A percentile compares a stretch with the other conserved stretches of the same genome.
These are phyloP conservation scores for Balearica regulorum DNA, from an alignment of 2,797 vertebrate species.

Conservation along the genomic window DNA sequence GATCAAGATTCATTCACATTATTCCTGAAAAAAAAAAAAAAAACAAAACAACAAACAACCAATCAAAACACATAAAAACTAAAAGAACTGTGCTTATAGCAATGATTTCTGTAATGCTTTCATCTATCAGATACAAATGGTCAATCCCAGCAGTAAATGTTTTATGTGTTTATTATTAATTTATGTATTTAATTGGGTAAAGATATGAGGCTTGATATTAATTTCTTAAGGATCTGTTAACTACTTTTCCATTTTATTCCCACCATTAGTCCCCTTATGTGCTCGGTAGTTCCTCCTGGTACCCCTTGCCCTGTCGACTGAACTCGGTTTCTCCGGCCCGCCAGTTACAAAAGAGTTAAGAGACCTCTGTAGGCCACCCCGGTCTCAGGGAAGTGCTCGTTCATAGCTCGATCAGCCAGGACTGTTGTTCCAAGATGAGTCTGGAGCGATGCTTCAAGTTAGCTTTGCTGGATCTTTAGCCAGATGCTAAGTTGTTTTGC, in stretches of 20 bases:
- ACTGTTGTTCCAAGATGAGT: not conserved
- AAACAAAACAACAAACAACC: no score
- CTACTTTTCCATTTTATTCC: not conserved
- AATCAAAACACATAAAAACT: not conserved
- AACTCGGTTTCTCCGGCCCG: not conserved
- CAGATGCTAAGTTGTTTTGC: not conserved
- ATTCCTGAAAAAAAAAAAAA: not conserved
- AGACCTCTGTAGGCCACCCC: not conserved
- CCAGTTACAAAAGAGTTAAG: not conserved
- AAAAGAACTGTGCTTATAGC: not conserved
- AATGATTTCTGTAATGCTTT: not conserved
- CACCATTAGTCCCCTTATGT: accelerated
- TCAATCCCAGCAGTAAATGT: not conserved
- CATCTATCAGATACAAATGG: not conserved
- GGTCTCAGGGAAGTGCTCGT: not conserved
- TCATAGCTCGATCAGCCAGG: not conserved
- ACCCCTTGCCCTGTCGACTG: not conserved
- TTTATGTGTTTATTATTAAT: not conserved
- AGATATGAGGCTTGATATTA: not conserved
- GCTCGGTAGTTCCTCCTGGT: not conserved
- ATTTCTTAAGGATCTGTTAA: not conserved
- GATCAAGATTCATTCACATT: not conserved
- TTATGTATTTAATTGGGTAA: not conserved
- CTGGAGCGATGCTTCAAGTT: not conserved
- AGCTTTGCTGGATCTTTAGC: not conserved